These are phyloP conservation scores for Poecilia picta DNA, from an alignment of 2,797 vertebrate species.

Conservation along the genomic window DNA sequence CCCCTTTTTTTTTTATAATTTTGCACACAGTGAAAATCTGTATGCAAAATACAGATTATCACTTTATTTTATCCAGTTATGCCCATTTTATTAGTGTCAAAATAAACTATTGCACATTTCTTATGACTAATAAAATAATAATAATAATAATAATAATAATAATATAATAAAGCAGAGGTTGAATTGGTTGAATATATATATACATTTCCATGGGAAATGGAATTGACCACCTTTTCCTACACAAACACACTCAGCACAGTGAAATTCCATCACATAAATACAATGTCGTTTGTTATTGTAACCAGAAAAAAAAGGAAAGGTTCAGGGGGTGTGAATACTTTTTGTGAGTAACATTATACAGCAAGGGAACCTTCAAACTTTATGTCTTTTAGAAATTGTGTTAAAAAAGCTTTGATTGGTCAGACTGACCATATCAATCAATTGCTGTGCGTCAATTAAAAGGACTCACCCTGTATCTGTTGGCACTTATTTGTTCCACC, in stretches of 20 bases:
- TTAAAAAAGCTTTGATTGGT: background rate
- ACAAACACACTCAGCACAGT: background rate
- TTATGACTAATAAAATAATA: too few relatives aligned
- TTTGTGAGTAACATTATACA: background rate
- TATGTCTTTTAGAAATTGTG: background rate
- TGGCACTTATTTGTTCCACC: constrained; percentile 93
- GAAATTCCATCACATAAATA: background rate
- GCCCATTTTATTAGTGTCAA: too few relatives aligned
- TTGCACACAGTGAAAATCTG: background rate
- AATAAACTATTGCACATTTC: too few relatives aligned
- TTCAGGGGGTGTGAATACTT: background rate
- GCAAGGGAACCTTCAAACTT: background rate
- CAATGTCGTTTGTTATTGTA: background rate
- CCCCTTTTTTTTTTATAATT: background rate
- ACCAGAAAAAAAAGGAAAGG: background rate
- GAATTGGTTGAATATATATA: background rate
- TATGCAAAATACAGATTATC: background rate
- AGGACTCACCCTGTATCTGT: constrained; percentile 88
- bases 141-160: too few relatives aligned
- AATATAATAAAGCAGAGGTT: background rate
- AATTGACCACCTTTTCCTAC: background rate
- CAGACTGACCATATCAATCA: background rate
- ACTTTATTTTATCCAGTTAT: too few relatives aligned
- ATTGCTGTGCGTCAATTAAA: background rate
- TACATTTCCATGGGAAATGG: background rate